phyloP scores from a whole-genome alignment of 2,888 invertebrate genomes.

The Tachina grossa region DNA sequence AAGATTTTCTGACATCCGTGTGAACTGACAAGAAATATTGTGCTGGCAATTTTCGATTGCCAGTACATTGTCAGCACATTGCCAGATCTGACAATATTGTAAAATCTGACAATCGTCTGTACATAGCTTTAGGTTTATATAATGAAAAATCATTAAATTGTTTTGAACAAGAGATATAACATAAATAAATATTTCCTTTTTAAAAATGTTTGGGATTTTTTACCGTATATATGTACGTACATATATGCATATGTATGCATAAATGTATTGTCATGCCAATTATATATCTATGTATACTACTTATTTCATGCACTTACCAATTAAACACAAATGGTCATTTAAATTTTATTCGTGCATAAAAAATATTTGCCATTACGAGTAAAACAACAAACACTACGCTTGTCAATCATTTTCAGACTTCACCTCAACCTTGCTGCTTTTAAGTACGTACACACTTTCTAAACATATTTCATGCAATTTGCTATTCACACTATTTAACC shows the following conservation, averaged over 20 bases:
- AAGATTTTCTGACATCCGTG: no score
- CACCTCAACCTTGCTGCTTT: slow-evolving; percentile 56
- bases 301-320: slow-evolving; percentile 1
- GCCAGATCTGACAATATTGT: no score
- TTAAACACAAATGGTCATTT: slow-evolving; percentile 24
- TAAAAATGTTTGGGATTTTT: not conserved
- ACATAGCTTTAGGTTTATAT: no score
- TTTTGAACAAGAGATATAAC: no score
- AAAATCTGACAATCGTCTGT: no score
- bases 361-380: not conserved
- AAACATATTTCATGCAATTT: slow-evolving; percentile 21
- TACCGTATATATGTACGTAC: not conserved
- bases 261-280: not conserved
- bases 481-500: slow-evolving; percentile 42
- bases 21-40: no score
- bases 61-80: no score
- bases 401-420: slow-evolving; percentile 54
- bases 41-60: no score
- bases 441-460: not conserved
- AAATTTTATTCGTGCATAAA: slow-evolving; percentile 20
- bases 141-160: no score
- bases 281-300: not conserved
- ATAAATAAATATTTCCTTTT: not conserved
- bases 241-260: not conserved
- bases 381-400: not conserved